Percentiles rank a stretch among this genome's conserved stretches.
These are phyloP conservation scores for Drepana falcataria DNA, from an alignment of 2,888 invertebrate species.

Conservation along the genomic window DNA sequence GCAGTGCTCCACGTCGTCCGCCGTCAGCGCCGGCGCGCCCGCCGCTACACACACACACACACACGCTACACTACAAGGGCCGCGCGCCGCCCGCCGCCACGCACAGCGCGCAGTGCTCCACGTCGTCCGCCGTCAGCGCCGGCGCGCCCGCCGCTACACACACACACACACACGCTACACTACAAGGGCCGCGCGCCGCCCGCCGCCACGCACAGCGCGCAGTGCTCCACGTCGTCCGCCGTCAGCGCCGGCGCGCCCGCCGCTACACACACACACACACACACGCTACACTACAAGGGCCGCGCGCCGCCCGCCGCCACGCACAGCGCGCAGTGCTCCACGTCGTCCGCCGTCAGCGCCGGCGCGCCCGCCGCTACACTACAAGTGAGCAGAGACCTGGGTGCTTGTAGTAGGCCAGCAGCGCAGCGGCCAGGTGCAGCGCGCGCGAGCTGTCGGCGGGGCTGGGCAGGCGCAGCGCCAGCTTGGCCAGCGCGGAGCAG, in stretches of 20 bases:
- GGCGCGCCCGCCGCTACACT: too few relatives aligned
- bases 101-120: conserved; percentile 92
- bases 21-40: conserved; percentile 86
- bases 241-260: too few relatives aligned
- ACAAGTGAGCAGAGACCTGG: conserved; percentile 18
- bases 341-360: too few relatives aligned
- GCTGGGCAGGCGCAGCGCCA: conserved; percentile 80
- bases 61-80: conserved; percentile 36
- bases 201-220: too few relatives aligned
- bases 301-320: too few relatives aligned
- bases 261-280: too few relatives aligned
- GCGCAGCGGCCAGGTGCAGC: conserved; percentile 92
- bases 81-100: conserved; percentile 85
- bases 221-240: too few relatives aligned
- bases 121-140: conserved; percentile 96
- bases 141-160: conserved; percentile 30
- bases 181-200: too few relatives aligned
- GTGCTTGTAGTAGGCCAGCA: conserved; percentile 75
- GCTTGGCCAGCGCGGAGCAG: conserved; percentile 93
- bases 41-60: conserved; percentile 3
- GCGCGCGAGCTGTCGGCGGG: conserved; percentile 80
- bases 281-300: too few relatives aligned
- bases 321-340: too few relatives aligned
- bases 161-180: background rate
- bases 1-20: conserved; percentile 95